Conservation (phyloP, 2,113 vertebrate species). For the Nyctereutes procyonoides region DNA sequence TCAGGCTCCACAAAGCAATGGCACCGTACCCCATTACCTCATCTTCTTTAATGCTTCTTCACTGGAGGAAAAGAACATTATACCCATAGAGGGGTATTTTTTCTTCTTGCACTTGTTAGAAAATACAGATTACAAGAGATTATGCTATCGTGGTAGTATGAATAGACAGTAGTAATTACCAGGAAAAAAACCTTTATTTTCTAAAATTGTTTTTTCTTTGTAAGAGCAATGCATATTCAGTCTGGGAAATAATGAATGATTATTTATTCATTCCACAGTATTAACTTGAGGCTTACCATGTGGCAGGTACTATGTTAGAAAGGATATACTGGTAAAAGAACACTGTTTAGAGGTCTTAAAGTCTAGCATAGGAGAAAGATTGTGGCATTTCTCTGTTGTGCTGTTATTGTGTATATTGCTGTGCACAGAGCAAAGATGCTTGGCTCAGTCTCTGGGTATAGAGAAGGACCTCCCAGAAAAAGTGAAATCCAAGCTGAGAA, state of each 20-base stretch:
- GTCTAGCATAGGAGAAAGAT: not conserved
- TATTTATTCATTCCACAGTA: not conserved
- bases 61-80: not conserved
- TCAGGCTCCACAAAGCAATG: not conserved
- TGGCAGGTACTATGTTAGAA: not conserved
- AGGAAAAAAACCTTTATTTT: not conserved
- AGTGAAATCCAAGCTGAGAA: not conserved
- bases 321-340: not conserved
- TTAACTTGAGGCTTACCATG: not conserved
- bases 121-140: not conserved
- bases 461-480: not conserved
- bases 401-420: not conserved
- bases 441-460: not conserved
- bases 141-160: not conserved
- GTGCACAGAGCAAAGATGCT: not conserved
- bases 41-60: not conserved
- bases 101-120: not conserved
- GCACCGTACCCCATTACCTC: not conserved
- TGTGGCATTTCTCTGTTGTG: not conserved
- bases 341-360: not conserved
- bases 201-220: not conserved
- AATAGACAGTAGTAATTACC: not conserved
- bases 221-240: not conserved
- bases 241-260: not conserved
- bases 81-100: not conserved